These are phyloP conservation scores for Amyelois transitella DNA, from an alignment of 1,140 invertebrate genomes.

Conservation along the genomic window DNA sequence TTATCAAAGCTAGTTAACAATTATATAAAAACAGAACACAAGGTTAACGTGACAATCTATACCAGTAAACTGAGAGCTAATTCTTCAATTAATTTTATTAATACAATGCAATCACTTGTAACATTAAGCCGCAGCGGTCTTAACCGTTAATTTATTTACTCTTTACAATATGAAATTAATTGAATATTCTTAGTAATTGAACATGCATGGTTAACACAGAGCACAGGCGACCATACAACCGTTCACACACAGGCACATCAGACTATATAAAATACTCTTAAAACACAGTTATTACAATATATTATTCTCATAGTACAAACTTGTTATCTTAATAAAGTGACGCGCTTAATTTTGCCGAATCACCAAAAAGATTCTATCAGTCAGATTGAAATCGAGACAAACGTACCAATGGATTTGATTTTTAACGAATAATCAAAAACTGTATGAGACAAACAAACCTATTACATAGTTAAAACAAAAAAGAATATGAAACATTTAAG, in stretches of 20 bases:
- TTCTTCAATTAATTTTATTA: too few species aligned
- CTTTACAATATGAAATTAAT: background rate
- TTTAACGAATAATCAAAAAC: background rate
- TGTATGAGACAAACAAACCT: background rate
- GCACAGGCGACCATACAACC: conserved; percentile 16
- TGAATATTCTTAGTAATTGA: background rate
- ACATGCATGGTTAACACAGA: background rate
- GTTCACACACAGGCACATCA: conserved; percentile 31
- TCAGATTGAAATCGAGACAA: background rate
- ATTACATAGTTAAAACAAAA: background rate
- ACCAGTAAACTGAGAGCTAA: too few species aligned
- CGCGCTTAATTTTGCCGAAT: conserved; percentile 44
- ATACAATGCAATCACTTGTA: background rate
- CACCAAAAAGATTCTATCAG: conserved; percentile 29
- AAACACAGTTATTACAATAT: conserved; percentile 16
- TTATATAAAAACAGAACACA: too few species aligned
- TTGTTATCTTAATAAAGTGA: conserved; percentile 16
- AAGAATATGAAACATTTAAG: background rate
- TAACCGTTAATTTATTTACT: background rate
- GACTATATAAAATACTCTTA: conserved; percentile 25
- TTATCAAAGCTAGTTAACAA: too few species aligned
- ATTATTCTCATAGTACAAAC: conserved; percentile 16
- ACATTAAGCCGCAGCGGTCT: background rate
- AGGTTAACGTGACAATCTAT: too few species aligned
- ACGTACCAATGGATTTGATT: background rate